Conservation (phyloP, 2,113 vertebrate species). For the Nannospalax galili region DNA sequence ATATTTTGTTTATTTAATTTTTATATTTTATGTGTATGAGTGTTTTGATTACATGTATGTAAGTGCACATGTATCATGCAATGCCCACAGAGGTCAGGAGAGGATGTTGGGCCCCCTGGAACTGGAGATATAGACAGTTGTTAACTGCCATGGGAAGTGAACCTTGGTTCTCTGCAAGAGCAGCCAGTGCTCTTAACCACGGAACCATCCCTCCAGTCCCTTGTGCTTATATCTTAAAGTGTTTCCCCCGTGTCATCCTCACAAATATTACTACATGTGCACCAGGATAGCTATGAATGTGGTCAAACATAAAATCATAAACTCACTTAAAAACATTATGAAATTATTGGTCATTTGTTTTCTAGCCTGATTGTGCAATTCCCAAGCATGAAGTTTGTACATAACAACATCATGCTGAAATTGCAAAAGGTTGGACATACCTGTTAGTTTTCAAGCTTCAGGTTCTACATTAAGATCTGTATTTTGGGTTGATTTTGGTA, state of each 20-base stretch:
- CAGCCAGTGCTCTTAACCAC: too few species aligned
- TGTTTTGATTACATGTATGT: too few species aligned
- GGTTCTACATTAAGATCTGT: background rate
- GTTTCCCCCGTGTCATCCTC: background rate
- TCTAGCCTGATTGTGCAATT: background rate
- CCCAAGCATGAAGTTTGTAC: background rate
- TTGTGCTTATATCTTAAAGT: background rate
- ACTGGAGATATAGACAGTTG: too few species aligned
- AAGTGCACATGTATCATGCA: too few species aligned
- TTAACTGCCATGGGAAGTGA: too few species aligned
- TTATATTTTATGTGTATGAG: too few species aligned
- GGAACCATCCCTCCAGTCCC: too few species aligned
- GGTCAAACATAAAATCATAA: background rate
- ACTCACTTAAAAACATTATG: background rate
- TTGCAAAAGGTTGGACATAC: background rate
- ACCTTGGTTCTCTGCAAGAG: too few species aligned
- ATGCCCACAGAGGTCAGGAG: too few species aligned
- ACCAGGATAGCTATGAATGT: too few species aligned
- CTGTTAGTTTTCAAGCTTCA: background rate
- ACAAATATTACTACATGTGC: background rate
- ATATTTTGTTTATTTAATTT: too few species aligned
- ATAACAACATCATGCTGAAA: background rate
- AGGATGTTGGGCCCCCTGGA: too few species aligned
- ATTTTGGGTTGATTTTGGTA: background rate
- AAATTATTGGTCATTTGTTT: background rate